These are phyloP conservation scores for Leptoclinus maculatus DNA, from an alignment of 2,797 vertebrate genomes.

Conservation along the genomic window DNA sequence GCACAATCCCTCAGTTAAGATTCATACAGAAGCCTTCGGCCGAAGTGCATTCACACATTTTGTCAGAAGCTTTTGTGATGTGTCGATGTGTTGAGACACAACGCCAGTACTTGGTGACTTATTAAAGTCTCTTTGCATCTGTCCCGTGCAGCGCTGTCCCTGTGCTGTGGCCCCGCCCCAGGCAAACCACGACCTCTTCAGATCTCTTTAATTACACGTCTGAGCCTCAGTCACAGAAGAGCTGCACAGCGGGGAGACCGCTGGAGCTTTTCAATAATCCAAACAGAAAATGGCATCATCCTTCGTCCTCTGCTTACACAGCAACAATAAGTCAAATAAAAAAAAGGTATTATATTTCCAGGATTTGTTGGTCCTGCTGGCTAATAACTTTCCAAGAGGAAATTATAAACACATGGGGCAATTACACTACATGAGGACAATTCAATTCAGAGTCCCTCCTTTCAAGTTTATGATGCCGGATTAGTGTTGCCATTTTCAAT, in stretches of 20 bases:
- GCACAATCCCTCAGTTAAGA: neutral
- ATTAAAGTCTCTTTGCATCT: conserved; percentile 5
- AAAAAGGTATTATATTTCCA: conserved; percentile 8
- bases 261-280: conserved; percentile 30
- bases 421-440: conserved; percentile 32
- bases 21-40: neutral
- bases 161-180: conserved; percentile 23
- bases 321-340: conserved; percentile 3
- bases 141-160: conserved; percentile 7
- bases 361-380: conserved; percentile 32
- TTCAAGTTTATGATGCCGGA: conserved; percentile 49
- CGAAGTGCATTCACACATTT: neutral
- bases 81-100: neutral
- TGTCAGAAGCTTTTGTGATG: neutral
- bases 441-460: conserved; percentile 30
- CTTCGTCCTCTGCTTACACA: conserved; percentile 23
- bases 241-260: conserved; percentile 21
- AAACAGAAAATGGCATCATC: conserved; percentile 45
- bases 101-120: neutral
- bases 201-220: conserved; percentile 56
- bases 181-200: conserved; percentile 30
- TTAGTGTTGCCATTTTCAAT: conserved; percentile 49
- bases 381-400: conserved; percentile 49
- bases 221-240: conserved; percentile 41
- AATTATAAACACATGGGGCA: conserved; percentile 65